These are phyloP conservation scores for Bombus pyrosoma DNA, from an alignment of 1,140 invertebrate species.

Conservation along the genomic window DNA sequence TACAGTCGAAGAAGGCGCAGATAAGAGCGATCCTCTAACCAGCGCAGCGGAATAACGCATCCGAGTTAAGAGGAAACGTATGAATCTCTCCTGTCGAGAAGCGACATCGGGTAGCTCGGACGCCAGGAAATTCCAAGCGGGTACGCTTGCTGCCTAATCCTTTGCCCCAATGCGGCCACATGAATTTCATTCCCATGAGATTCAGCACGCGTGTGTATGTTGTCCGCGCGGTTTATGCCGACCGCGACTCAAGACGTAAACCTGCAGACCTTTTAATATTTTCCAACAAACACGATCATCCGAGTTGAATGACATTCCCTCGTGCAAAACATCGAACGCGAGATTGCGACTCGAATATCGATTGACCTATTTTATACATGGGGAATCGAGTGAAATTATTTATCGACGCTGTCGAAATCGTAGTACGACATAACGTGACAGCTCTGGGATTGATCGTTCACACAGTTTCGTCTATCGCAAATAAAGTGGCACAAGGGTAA, in stretches of 20 bases:
- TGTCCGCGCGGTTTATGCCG: background rate
- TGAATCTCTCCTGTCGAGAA: slow-evolving; percentile 59
- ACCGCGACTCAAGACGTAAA: background rate
- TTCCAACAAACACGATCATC: background rate
- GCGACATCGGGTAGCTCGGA: slow-evolving; percentile 9
- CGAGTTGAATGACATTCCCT: background rate
- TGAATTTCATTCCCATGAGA: slow-evolving; percentile 38
- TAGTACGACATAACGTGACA: background rate
- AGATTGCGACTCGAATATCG: background rate
- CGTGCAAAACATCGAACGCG: background rate
- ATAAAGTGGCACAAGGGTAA: background rate
- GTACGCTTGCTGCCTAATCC: slow-evolving; percentile 57
- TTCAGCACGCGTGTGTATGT: background rate
- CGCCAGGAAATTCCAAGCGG: slow-evolving; percentile 52
- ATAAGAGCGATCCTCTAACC: slow-evolving; percentile 46
- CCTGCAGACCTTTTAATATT: background rate
- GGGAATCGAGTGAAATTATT: background rate
- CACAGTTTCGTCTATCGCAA: too few species aligned
- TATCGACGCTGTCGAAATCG: background rate
- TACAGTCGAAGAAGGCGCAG: slow-evolving; percentile 12
- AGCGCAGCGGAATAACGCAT: slow-evolving; percentile 58
- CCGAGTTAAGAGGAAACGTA: slow-evolving; percentile 66
- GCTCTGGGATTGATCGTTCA: background rate
- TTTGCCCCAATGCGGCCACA: slow-evolving; percentile 29
- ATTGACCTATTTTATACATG: background rate